phyloP scores from a whole-genome alignment of 2,113 vertebrate genomes.

The Rutilus rutilus region DNA sequence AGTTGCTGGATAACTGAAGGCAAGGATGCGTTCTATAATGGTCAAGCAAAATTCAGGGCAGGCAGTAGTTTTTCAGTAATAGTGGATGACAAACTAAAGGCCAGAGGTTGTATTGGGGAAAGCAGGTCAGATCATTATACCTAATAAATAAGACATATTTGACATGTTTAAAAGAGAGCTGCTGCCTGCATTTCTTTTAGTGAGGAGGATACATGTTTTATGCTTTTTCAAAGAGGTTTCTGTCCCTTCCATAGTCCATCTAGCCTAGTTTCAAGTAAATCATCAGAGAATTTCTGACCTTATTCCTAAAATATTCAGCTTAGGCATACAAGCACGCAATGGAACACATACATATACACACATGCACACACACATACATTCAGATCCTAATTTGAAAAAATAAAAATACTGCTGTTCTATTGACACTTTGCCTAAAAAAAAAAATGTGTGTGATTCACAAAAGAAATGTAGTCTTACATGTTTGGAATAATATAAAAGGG shows the following conservation, averaged over 20 bases:
- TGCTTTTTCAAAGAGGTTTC: not conserved
- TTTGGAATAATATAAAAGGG: no score
- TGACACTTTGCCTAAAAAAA: not conserved
- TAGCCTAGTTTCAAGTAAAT: slow-evolving; percentile 55
- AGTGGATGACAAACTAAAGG: slow-evolving; percentile 47
- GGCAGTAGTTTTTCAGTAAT: slow-evolving; percentile 32
- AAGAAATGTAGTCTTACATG: no score
- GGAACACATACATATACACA: slow-evolving; percentile 30
- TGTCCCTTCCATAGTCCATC: slow-evolving; percentile 22
- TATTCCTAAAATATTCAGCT: slow-evolving; percentile 51
- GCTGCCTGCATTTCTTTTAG: not conserved
- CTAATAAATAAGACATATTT: slow-evolving; percentile 33
- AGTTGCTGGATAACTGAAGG: not conserved
- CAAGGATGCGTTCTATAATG: not conserved
- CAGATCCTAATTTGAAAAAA: not conserved
- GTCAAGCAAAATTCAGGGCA: not conserved
- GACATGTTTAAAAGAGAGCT: not conserved
- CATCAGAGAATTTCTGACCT: slow-evolving; percentile 60
- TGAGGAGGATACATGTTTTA: not conserved
- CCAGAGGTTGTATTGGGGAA: slow-evolving; percentile 33
- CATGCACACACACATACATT: slow-evolving; percentile 27
- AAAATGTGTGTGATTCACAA: no score
- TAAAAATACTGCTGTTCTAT: not conserved
- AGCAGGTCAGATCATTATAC: slow-evolving; percentile 35
- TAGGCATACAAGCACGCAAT: slow-evolving; percentile 16